These are phyloP conservation scores for Hypolimnas misippus DNA, from an alignment of 2,888 invertebrate species.

Conservation along the genomic window DNA sequence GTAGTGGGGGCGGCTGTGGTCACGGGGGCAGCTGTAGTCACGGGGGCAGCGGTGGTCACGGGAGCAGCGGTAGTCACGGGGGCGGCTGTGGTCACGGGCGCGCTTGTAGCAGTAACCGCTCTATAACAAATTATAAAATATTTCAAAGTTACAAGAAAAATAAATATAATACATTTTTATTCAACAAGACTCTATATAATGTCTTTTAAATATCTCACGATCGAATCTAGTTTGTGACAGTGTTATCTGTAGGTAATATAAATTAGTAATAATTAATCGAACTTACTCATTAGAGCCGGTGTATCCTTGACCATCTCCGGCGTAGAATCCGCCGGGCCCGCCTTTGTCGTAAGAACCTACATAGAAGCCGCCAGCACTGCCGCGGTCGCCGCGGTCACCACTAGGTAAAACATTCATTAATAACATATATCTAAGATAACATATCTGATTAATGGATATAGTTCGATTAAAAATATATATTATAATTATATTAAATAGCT, in stretches of 20 bases:
- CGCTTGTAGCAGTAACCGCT: slow-evolving; percentile 7
- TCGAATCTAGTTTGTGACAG: too few species aligned
- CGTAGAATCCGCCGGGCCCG: slow-evolving; percentile 44
- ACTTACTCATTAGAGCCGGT: slow-evolving; percentile 15
- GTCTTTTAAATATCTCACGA: too few species aligned
- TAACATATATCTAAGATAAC: not conserved
- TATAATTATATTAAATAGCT: too few species aligned
- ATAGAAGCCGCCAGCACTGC: slow-evolving; percentile 54
- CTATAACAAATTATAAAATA: too few species aligned
- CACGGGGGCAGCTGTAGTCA: slow-evolving; percentile 14
- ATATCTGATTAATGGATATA: too few species aligned
- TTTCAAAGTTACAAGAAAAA: too few species aligned
- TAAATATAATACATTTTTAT: too few species aligned
- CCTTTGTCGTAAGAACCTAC: slow-evolving; percentile 43
- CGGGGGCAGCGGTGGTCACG: slow-evolving; percentile 7
- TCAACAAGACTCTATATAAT: too few species aligned
- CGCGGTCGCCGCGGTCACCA: slow-evolving; percentile 46
- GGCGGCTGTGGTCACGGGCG: slow-evolving; percentile 8
- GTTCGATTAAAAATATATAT: too few species aligned
- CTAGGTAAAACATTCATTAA: slow-evolving; percentile 23
- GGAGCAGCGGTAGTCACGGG: slow-evolving; percentile 18
- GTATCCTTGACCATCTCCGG: slow-evolving; percentile 30
- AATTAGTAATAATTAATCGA: not conserved
- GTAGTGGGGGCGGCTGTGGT: slow-evolving; percentile 31
- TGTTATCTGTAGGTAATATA: not conserved